Base-by-base conservation (phyloP, 30 jellyfish, hydroid and myxozoan species). In the Chrysaora quinquecirrha region DNA sequence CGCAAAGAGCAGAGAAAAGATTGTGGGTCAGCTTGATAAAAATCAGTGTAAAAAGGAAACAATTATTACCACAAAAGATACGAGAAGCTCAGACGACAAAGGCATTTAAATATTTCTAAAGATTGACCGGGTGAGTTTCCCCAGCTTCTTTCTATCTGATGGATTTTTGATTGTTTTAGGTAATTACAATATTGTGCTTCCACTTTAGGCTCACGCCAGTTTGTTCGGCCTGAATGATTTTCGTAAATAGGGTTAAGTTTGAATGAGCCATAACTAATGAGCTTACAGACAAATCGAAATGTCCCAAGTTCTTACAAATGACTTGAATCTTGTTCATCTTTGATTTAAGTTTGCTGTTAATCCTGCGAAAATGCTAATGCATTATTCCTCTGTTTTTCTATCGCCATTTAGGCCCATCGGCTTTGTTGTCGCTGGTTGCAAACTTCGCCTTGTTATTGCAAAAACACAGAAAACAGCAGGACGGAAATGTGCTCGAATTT, bases 211-310 rank as follows among this genome's bases (percentile, higher is more conserved):
- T 20, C 68, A 52, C 19, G 68, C 68, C 24, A 16, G 90, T 80
- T 80, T 65, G 90, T 80, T 80, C 90, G 43, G 90, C 90, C 83
- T 80, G 90, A 80, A 64, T 80, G 90, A 67, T 80, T 80, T 80
- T 80, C 4, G 56, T 67, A 80, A 80, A 80, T 22, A 76, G 90
- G 75, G 73, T 67, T 34, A 24, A n/a, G 24, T 75, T 75, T 66
- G 82, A 80, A 80, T 80, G 77, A 47, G 30, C 90, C 74, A 16
- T 68, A 50, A 24, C 64, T 80, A 80, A 80, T 80, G 73, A 68
- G 83, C 79, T 80, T 80, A 80, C 49, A 67, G 48, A 48, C 83
- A 77, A 79, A 46, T 66, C 76, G 72, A 68, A 65, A 61, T 80
- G 12, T 68, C 48, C 46, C 34, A n/a, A 58, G 67, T 68, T 76